phyloP scores from a whole-genome alignment of 2,888 invertebrate genomes.

The Ischnus inquisitorius region DNA sequence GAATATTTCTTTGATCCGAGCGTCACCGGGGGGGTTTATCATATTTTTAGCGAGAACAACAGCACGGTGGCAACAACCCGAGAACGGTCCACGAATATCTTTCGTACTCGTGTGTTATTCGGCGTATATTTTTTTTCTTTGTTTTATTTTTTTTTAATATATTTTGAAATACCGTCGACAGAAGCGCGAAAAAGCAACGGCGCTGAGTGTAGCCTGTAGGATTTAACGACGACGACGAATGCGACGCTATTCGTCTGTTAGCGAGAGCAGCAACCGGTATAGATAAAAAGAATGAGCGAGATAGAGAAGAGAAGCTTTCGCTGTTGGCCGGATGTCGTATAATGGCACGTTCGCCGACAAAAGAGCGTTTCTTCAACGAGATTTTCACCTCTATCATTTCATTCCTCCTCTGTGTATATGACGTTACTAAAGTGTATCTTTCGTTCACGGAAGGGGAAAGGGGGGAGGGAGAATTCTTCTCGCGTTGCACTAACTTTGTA shows the following conservation, averaged over 20 bases:
- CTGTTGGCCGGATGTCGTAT: constrained; percentile 79
- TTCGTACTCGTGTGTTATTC: constrained; percentile 56
- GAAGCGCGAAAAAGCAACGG: constrained; percentile 22
- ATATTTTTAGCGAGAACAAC: constrained; percentile 65
- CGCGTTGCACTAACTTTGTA: constrained; percentile 59
- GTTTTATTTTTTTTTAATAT: constrained; percentile 16
- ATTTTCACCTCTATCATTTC: constrained; percentile 71
- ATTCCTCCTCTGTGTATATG: constrained; percentile 39
- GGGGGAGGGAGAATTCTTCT: constrained; percentile 9
- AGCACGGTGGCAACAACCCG: constrained; percentile 24
- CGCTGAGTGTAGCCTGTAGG: constrained; percentile 30
- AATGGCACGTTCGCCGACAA: constrained; percentile 78
- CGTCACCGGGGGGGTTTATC: constrained; percentile 17
- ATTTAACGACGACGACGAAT: constrained; percentile 59
- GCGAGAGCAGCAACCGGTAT: constrained; percentile 11
- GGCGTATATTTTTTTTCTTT: constrained; percentile 33
- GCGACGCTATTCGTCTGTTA: constrained; percentile 22
- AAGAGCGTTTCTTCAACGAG: constrained; percentile 71
- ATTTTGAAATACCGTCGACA: constrained; percentile 28
- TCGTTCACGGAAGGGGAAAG: constrained; percentile 28
- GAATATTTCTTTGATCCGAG: constrained; percentile 28
- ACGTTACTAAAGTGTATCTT: constrained; percentile 15
- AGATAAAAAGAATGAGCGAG: constrained; percentile 31
- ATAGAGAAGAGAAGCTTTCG: constrained; percentile 37
- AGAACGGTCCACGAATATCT: constrained; percentile 56